Base-by-base conservation (phyloP, 1,140 invertebrate genomes). In the Hyles euphorbiae region DNA sequence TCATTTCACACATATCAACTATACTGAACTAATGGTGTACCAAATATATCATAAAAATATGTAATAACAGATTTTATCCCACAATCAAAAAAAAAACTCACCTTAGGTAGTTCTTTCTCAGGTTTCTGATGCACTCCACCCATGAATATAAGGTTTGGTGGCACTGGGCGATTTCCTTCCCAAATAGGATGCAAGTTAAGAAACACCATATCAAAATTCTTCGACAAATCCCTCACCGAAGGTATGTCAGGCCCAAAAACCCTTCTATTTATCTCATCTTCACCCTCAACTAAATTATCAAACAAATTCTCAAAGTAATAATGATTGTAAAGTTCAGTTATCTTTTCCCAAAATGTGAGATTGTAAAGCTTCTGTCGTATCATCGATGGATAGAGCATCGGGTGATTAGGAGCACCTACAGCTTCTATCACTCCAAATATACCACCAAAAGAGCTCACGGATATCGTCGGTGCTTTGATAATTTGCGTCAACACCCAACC, bases 341-440 rank as follows among this genome's bases (percentile, higher is more conserved):
- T 22, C 32, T 50, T 56, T 36, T 65, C 63, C 45, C 50, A 57
- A 3, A 60, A 34, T 7, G 58, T 34, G 5, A 65, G 45, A 57
- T 65, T 60, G 34, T 60, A 44, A 5, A 61, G 5, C 50, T 47
- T 49, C 9, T 55, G 32, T 6, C 59, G 36, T 10, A 51, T 32
- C 3, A 46, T 11, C 9, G 6, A 36, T 40, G 58, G 58, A 57
- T 63, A 58, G 3, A 67, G 22, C 34, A 67, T 47, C 44, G 65
- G 61, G 34, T 63, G 65, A 43, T 55, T 49, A 22, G 61, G 56
- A 8, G 58, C 56, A 11, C 65, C 65, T 34, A 67, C 34, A 36
- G 34, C 40, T 22, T 67, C 40, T 5, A 51, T 36, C 22, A 54
- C 50, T 36, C 46, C 47, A 9, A 40, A 34, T 32, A 60, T 33